phyloP scores from a whole-genome alignment of 2,113 vertebrate species.

The Neotoma lepida region DNA sequence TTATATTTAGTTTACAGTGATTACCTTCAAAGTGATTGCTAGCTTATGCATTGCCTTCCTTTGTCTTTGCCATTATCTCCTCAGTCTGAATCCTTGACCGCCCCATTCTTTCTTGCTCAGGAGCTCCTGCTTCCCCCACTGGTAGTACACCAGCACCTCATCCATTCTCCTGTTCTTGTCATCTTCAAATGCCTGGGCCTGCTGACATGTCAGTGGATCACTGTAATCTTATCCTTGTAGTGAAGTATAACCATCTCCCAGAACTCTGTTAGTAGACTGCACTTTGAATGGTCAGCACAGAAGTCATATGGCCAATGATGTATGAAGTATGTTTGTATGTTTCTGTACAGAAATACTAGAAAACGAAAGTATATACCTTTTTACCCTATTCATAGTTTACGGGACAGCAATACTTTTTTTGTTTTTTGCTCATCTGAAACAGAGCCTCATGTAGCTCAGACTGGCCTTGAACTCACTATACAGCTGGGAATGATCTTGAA shows the following conservation, averaged over 20 bases:
- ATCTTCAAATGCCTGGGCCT: background rate
- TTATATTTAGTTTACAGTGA: background rate
- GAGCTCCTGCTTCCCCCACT: background rate
- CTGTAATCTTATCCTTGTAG: background rate
- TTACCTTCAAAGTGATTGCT: background rate
- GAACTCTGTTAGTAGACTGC: background rate
- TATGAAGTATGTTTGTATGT: background rate
- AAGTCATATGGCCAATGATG: constrained; percentile 14
- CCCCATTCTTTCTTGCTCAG: background rate
- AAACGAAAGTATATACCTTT: background rate
- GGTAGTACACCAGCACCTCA: background rate
- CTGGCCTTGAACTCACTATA: background rate
- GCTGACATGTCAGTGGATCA: background rate
- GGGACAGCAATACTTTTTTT: background rate
- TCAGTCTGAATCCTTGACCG: background rate
- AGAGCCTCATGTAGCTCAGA: background rate
- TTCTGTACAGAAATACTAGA: background rate
- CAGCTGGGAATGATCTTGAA: background rate
- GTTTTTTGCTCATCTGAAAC: background rate
- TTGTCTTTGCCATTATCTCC: background rate
- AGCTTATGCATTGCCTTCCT: constrained; percentile 20
- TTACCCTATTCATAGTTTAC: background rate
- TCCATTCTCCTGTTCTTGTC: constrained; percentile 15
- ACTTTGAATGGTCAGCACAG: background rate
- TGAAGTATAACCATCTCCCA: background rate